phyloP scores from a whole-genome alignment of 2,797 vertebrate genomes.

The Amblyopsis hoosieri region DNA sequence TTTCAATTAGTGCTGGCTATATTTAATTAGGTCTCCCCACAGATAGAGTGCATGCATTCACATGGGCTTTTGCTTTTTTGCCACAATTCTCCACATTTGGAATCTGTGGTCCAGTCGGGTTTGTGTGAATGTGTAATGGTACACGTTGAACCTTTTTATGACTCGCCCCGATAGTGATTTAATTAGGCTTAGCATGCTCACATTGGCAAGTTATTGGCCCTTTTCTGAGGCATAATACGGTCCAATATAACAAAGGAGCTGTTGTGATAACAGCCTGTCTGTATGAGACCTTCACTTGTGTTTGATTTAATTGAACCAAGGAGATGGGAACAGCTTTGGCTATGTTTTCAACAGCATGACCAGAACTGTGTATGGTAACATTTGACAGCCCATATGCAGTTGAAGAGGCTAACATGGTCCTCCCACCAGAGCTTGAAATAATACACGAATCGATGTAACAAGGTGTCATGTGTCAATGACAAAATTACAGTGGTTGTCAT shows the following conservation, averaged over 20 bases:
- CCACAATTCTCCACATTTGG: slow-evolving; percentile 16
- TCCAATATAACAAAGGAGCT: slow-evolving; percentile 2
- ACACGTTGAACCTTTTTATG: slow-evolving; percentile 2
- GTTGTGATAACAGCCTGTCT: too few species aligned
- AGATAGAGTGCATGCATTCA: slow-evolving; percentile 3
- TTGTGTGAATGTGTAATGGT: not conserved
- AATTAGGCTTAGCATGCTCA: not conserved
- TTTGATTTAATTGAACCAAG: too few species aligned
- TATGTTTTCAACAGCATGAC: too few species aligned
- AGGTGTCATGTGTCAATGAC: too few species aligned
- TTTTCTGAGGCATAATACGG: slow-evolving; percentile 16
- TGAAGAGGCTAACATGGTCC: not conserved
- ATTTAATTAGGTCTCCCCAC: slow-evolving; percentile 28
- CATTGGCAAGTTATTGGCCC: not conserved
- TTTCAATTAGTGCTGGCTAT: slow-evolving; percentile 23
- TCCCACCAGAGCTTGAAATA: not conserved
- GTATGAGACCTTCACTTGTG: too few species aligned
- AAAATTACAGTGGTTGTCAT: too few species aligned
- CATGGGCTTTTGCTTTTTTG: slow-evolving; percentile 10
- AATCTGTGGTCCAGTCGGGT: slow-evolving; percentile 21
- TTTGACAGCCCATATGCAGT: too few species aligned
- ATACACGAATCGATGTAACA: too few species aligned
- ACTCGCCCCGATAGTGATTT: not conserved
- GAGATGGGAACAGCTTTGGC: too few species aligned
- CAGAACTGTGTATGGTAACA: too few species aligned